These are phyloP conservation scores for Rotaria macrura DNA, from an alignment of 2,888 invertebrate genomes.

Conservation along the genomic window DNA sequence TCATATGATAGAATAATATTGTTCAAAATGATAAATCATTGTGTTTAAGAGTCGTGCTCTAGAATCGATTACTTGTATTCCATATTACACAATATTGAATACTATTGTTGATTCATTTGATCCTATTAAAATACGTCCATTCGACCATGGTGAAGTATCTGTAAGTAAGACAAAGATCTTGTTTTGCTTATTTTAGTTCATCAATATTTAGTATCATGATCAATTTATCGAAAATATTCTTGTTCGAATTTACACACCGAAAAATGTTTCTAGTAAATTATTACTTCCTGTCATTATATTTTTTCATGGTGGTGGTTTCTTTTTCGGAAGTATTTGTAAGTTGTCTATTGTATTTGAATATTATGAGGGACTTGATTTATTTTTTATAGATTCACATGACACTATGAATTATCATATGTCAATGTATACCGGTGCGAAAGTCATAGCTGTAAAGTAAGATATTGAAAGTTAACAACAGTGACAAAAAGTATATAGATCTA, in stretches of 20 bases:
- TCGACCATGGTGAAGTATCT: not conserved
- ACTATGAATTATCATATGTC: slow-evolving; percentile 9
- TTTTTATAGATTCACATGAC: not conserved
- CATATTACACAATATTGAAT: not conserved
- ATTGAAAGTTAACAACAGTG: not conserved
- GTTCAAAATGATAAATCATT: no score
- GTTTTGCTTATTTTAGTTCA: no score
- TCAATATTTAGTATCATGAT: not conserved
- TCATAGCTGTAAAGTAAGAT: not conserved
- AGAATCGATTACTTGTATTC: not conserved
- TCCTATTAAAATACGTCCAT: slow-evolving; percentile 3
- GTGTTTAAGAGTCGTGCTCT: not conserved
- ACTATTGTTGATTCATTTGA: not conserved
- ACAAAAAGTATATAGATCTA: not conserved
- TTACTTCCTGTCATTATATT: not conserved
- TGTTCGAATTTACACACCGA: slow-evolving; percentile 11
- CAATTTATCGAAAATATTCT: not conserved
- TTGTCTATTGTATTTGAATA: no score
- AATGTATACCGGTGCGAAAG: not conserved
- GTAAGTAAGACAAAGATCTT: not conserved
- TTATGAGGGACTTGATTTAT: not conserved
- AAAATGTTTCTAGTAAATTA: not conserved
- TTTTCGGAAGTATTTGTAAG: slow-evolving; percentile 13
- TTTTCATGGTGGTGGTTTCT: slow-evolving; percentile 17
- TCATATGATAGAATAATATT: not conserved